phyloP scores from a whole-genome alignment of 30 jellyfish, hydroid and myxozoan species.

The Hydractinia symbiolongicarpus region DNA sequence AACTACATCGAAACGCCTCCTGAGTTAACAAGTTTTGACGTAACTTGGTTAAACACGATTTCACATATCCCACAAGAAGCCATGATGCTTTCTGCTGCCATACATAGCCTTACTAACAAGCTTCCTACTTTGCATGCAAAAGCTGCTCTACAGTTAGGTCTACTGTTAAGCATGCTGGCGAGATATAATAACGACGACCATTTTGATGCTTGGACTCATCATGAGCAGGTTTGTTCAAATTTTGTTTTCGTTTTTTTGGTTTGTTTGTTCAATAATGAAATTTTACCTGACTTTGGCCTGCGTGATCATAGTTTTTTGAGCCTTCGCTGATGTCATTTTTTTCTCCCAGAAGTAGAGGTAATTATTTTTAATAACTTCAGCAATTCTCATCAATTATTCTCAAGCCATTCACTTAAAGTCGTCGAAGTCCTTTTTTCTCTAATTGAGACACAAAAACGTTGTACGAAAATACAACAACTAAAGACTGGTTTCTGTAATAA shows the following conservation, averaged over 20 bases:
- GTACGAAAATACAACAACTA: no score
- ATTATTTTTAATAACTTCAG: no score
- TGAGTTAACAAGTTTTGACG: constrained; percentile 33
- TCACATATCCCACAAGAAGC: constrained; percentile 45
- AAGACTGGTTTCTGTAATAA: no score
- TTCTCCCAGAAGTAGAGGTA: no score
- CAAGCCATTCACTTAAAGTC: no score
- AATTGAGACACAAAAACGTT: no score
- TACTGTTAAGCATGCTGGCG: background rate
- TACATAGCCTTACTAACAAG: constrained; percentile 27
- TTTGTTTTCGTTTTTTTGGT: background rate
- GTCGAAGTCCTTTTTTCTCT: no score
- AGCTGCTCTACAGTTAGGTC: constrained; percentile 21
- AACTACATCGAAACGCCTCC: constrained; percentile 51
- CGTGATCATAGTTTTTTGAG: no score
- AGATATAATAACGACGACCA: constrained; percentile 1
- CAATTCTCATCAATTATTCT: no score
- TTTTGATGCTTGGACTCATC: constrained; percentile 1
- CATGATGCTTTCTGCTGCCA: constrained; percentile 25
- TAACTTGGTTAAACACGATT: constrained; percentile 40
- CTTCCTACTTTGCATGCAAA: constrained; percentile 44
- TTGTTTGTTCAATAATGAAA: background rate
- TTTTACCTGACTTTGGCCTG: no score
- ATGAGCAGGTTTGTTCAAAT: background rate
- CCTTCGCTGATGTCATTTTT: no score